Evolutionary conservation across 2,797 vertebrate genomes (phyloP).

Genomic region (Pipistrellus pygmaeus): DNA sequence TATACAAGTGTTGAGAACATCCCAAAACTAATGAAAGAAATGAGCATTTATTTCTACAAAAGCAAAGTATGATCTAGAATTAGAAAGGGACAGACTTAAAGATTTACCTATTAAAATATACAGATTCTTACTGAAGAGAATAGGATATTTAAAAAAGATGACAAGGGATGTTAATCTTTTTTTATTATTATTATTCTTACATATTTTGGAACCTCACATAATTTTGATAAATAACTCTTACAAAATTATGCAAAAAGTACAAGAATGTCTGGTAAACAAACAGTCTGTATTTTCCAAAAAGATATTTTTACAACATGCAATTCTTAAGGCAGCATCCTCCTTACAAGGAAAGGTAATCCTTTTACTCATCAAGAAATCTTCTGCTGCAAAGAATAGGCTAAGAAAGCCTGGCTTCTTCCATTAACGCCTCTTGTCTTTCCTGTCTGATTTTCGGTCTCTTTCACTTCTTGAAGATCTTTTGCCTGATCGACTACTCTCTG

Average conservation of each 20-base stretch:
- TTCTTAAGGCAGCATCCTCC: constrained; percentile 91
- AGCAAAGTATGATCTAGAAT: constrained; percentile 88
- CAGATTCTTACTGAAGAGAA: constrained; percentile 87
- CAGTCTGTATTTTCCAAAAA: constrained; percentile 90
- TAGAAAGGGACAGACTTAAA: constrained; percentile 84
- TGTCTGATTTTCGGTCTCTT: constrained; percentile 98
- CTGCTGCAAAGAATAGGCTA: constrained; percentile 90
- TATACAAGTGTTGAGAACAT: constrained; percentile 86
- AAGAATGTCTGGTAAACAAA: constrained; percentile 89
- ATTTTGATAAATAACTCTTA: constrained; percentile 90
- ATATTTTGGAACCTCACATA: constrained; percentile 89
- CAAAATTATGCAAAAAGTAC: constrained; percentile 92
- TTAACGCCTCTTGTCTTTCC: constrained; percentile 98
- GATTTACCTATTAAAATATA: constrained; percentile 90
- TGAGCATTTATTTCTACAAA: constrained; percentile 91
- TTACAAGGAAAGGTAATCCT: constrained; percentile 87
- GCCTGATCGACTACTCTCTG: constrained; percentile 92
- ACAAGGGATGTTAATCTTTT: constrained; percentile 88
- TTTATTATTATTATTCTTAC: constrained; percentile 89
- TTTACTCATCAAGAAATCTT: constrained; percentile 89
- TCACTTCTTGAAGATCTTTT: constrained; percentile 94
- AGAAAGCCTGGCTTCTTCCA: constrained; percentile 89
- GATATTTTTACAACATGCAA: constrained; percentile 91
- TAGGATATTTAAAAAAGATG: constrained; percentile 89
- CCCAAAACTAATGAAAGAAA: constrained; percentile 88